Percentiles rank a stretch among this genome's conserved stretches.
phyloP scores from a whole-genome alignment of 2,888 invertebrate genomes.

The Ellobium chinense region DNA sequence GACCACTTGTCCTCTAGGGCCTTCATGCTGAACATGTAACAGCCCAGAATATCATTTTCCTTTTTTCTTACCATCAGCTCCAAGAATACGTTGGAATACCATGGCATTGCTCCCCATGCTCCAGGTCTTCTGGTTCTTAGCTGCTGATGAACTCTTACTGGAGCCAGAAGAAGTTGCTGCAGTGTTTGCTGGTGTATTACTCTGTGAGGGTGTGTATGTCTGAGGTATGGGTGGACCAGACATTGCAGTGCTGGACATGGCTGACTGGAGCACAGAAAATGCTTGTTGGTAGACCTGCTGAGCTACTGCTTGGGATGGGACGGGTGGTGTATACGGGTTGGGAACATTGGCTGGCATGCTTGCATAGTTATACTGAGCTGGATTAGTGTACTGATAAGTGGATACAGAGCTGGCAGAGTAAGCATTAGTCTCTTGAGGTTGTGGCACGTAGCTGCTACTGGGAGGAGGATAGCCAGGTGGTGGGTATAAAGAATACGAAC shows the following conservation, averaged over 20 bases:
- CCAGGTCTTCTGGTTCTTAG: slow-evolving; percentile 38
- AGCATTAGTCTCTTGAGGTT: neutral
- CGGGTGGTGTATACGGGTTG: neutral
- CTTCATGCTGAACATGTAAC: too few relatives aligned
- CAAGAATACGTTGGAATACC: slow-evolving; percentile 34
- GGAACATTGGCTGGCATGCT: neutral
- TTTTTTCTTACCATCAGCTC: slow-evolving; percentile 19
- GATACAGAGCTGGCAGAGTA: neutral
- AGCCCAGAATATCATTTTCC: neutral
- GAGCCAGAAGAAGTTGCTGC: neutral
- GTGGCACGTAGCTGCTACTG: neutral
- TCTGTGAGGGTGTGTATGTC: neutral
- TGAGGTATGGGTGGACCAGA: too few relatives aligned
- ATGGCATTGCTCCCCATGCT: slow-evolving; percentile 34
- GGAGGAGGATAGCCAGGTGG: slow-evolving; percentile 10
- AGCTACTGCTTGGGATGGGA: neutral
- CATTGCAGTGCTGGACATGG: slow-evolving; percentile 13
- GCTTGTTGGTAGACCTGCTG: slow-evolving; percentile 9
- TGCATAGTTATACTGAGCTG: neutral
- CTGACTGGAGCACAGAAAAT: neutral
- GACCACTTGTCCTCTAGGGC: too few relatives aligned
- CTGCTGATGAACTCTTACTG: neutral
- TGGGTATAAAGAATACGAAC: too few relatives aligned
- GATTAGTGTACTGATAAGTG: neutral
- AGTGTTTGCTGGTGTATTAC: neutral